A percentile compares a stretch with the other conserved stretches of the same genome.
Evolutionary conservation across 2,797 vertebrate genomes (phyloP).

Genomic region (Periparus ater): DNA sequence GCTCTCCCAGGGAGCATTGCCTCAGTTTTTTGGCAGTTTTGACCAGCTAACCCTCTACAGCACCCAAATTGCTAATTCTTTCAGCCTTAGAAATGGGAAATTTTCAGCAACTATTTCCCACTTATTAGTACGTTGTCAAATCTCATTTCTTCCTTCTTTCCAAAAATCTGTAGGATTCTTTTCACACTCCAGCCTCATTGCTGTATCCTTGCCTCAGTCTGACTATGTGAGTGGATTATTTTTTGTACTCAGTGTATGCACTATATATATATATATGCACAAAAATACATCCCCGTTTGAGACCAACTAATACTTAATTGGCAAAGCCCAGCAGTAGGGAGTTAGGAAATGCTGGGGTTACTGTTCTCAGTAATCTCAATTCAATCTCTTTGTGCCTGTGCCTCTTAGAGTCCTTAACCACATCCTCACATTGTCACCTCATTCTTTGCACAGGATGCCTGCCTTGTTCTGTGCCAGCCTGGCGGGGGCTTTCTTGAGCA

Average conservation of each 20-base stretch:
- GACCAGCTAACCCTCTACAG: not conserved
- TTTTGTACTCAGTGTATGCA: not conserved
- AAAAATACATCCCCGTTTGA: not conserved
- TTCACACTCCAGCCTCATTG: not conserved
- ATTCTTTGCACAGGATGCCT: conserved; percentile 62
- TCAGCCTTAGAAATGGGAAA: not conserved
- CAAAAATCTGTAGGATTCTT: not conserved
- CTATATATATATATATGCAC: not conserved
- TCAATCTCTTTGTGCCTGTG: conserved; percentile 41
- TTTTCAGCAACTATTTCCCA: not conserved
- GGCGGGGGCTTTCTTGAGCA: conserved; percentile 38
- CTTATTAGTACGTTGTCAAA: conserved; percentile 5
- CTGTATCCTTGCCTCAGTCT: not conserved
- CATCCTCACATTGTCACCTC: conserved; percentile 62
- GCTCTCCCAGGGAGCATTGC: not conserved
- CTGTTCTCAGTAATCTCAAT: conserved; percentile 46
- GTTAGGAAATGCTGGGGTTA: not conserved
- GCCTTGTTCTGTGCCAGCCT: conserved; percentile 55
- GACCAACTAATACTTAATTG: not conserved
- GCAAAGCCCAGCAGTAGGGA: not conserved
- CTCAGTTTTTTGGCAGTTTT: not conserved
- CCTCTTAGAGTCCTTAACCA: conserved; percentile 41
- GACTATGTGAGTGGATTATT: not conserved
- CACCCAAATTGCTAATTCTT: not conserved
- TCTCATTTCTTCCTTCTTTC: not conserved